Base-by-base conservation (phyloP, 2,797 vertebrate species). In the Pelodytes ibericus region DNA sequence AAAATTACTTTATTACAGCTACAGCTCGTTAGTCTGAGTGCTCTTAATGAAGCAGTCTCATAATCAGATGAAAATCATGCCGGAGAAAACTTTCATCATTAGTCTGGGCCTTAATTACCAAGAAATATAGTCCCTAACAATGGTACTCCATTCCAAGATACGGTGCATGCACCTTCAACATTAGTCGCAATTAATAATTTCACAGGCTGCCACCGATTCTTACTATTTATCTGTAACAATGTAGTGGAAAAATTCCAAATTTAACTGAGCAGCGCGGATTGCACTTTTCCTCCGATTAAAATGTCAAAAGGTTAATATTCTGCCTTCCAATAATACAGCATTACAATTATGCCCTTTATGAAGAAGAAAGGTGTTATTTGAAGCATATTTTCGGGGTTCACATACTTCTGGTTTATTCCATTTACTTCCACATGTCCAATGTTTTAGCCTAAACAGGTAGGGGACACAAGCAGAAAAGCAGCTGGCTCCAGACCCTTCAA, bases 11-110 rank as follows among this genome's bases (percentile, higher is more conserved):
- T 96, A 98, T 98, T 96, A 97, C 94, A 95, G 95, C 95, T 96
- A 96, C 97, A 97, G 95, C 95, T 98, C 95, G 95, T 99, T 99
- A 98, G 96, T 93, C 95, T 96, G 95, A 97, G 96, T 96, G 95
- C 93, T 96, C 94, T 95, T 99, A 98, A 99, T 98, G 97, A 99
- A 98, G 95, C 95, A 95, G 94, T 90, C 92, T 95, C 95, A 96
- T 94, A 96, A 98, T 97, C 96, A 96, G 95, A 98, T 97, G 96
- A 96, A 95, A 98, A 99, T 98, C 96, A 96, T 97, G 97, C 97
- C 96, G 95, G 94, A 92, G 93, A 95, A 95, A 95, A 95, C 93
- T 94, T 95, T 96, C 96, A 94, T 96, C 96, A 98, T 99, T 99
- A 98, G 95, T 94, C 94, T 94, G 86, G 93, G 94, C 96, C 95